A percentile compares a stretch with the other conserved stretches of the same genome.
Evolutionary conservation across 2,888 invertebrate genomes (phyloP).

Genomic region (Cosmopolites sordidus): DNA sequence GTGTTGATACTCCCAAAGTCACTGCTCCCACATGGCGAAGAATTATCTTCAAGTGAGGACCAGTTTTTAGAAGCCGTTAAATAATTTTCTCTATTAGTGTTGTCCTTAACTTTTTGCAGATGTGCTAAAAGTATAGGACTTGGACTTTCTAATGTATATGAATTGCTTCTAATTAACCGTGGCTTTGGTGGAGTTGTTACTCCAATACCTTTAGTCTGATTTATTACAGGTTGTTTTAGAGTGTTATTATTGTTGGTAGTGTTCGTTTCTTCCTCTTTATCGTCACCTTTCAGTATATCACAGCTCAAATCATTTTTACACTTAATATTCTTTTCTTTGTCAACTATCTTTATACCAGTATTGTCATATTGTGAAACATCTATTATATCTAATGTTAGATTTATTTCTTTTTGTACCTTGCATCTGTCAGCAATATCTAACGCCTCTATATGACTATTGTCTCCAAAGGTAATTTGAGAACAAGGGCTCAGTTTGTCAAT

Average conservation of each 20-base stretch:
- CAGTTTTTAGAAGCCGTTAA: slow-evolving; percentile 19
- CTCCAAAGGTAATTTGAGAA: slow-evolving; percentile 23
- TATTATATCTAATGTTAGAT: slow-evolving; percentile 37
- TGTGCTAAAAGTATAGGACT: slow-evolving; percentile 70
- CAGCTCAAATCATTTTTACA: not conserved
- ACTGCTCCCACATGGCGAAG: slow-evolving; percentile 28
- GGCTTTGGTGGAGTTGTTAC: slow-evolving; percentile 40
- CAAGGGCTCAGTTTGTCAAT: slow-evolving; percentile 22
- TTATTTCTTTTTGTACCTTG: slow-evolving; percentile 16
- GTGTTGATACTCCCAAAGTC: slow-evolving; percentile 31
- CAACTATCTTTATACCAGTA: slow-evolving; percentile 30
- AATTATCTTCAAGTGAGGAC: slow-evolving; percentile 29
- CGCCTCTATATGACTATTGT: slow-evolving; percentile 29
- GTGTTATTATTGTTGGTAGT: not conserved
- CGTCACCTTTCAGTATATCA: slow-evolving; percentile 3
- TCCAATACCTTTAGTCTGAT: not conserved
- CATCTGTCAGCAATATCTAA: slow-evolving; percentile 27
- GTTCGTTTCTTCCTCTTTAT: not conserved
- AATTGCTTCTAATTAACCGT: slow-evolving; percentile 65
- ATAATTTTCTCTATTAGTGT: slow-evolving; percentile 11
- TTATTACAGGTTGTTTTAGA: not conserved
- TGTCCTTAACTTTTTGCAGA: slow-evolving; percentile 48
- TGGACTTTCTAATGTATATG: slow-evolving; percentile 73
- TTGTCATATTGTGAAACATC: slow-evolving; percentile 38
- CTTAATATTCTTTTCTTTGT: not conserved